Conservation (phyloP, 2,113 vertebrate species). For the Taxidea taxus region DNA sequence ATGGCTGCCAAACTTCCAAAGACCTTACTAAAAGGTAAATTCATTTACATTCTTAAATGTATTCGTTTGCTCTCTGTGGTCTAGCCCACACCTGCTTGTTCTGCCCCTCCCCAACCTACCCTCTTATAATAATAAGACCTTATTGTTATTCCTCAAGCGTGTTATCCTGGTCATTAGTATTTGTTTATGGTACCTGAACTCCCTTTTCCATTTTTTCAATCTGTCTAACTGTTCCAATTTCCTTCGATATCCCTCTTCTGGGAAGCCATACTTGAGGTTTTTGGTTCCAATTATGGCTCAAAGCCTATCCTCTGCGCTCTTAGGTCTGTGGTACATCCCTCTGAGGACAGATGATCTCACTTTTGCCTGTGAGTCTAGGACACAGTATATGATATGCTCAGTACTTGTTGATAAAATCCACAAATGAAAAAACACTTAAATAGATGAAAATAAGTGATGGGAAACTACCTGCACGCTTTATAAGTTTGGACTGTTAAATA, state of each 20-base stretch:
- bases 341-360: background rate
- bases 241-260: background rate
- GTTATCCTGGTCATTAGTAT: background rate
- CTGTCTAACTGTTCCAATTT: background rate
- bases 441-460: background rate
- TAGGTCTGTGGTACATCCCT: background rate
- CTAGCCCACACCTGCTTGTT: background rate
- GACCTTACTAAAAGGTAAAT: background rate
- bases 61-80: background rate
- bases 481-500: background rate
- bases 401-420: background rate
- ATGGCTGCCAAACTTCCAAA: background rate
- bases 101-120: fast-evolving
- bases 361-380: background rate
- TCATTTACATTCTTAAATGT: background rate
- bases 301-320: background rate
- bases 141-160: background rate
- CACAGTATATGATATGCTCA: background rate
- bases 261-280: background rate
- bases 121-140: background rate
- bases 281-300: background rate
- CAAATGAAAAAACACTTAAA: background rate
- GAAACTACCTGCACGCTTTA: background rate
- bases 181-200: background rate
- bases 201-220: background rate